A percentile compares a stretch with the other conserved stretches of the same genome.
Conservation (phyloP, 2,797 vertebrate genomes). For the Catostomus latipinnis region DNA sequence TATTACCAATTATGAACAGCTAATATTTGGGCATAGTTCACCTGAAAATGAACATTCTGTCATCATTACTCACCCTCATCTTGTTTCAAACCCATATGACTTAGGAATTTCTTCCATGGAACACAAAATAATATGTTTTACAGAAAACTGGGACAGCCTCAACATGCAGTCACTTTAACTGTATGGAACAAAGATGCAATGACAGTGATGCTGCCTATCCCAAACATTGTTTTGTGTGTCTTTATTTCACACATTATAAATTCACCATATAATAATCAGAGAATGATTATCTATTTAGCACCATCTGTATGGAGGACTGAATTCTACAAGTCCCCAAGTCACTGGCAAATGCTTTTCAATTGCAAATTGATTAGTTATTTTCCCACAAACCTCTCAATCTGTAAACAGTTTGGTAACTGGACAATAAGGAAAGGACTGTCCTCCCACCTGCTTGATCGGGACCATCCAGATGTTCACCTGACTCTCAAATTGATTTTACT, state of each 20-base stretch:
- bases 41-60: too few species aligned
- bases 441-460: conserved; percentile 37
- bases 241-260: not conserved
- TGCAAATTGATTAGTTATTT: conserved; percentile 54
- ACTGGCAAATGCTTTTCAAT: conserved; percentile 30
- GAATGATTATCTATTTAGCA: conserved; percentile 29
- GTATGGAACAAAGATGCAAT: too few species aligned
- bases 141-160: too few species aligned
- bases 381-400: conserved; percentile 49
- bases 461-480: conserved; percentile 34
- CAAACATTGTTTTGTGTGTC: not conserved
- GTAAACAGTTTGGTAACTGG: conserved; percentile 40
- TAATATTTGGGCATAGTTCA: too few species aligned
- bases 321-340: conserved; percentile 35
- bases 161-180: too few species aligned
- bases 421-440: conserved; percentile 37
- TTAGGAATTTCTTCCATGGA: too few species aligned
- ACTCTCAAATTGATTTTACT: conserved; percentile 32
- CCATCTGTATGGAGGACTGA: conserved; percentile 47
- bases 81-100: too few species aligned
- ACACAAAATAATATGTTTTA: too few species aligned
- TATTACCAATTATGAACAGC: not conserved
- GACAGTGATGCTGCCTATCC: too few species aligned
- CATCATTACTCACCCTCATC: too few species aligned
- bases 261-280: conserved; percentile 50